Base-by-base conservation (phyloP, 1,140 invertebrate species). In the Drosophila nigromelanica region DNA sequence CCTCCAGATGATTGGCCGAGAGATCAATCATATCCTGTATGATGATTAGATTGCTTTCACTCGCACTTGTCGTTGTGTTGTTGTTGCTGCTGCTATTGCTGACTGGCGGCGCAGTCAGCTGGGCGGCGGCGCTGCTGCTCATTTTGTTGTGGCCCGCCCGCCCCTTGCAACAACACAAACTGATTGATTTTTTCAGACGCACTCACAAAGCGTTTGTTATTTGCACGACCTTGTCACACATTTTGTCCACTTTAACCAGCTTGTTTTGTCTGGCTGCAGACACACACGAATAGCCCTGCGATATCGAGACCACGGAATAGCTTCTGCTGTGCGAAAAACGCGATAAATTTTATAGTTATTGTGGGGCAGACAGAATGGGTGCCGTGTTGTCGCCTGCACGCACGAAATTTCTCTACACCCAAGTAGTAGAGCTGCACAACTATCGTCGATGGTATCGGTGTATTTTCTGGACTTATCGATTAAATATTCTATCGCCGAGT, bases 1-100 rank as follows among this genome's bases (percentile, higher is more conserved):
- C 97, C 90, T 98, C 96, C 81, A 99, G 94, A 92, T 97, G 95
- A 92, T 97, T 95, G 62, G 97, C 97, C 86, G 96, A 98, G 92
- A 98, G 96, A 93, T 98, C 97, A 93, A 99, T 99, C 96, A 98
- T 98, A 78, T 96, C 96, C 94, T 98, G 97, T 73, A 96, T 94
- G 85, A 95, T 94, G 69, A 94, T 92, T 52, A 92, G 75, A 64
- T 91, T 90, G 59, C 79, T 91, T 52, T 81, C 85, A 27, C 60
- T 78, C 24, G 76, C 68, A 47, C 55, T 72, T 21, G 70, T 51
- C 24, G 73, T 18, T n/a, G 67, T 37, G 40, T 21, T 70, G n/a
- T 61, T 67, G 50, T 72, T 60, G 55, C 70, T 66, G 59, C 47
- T 81, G 56, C 58, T 61, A 11, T 14, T 70, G 66, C 59, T 63